Evolutionary conservation across 1,140 invertebrate genomes (phyloP).

Genomic region (Oedothorax gibbosus): DNA sequence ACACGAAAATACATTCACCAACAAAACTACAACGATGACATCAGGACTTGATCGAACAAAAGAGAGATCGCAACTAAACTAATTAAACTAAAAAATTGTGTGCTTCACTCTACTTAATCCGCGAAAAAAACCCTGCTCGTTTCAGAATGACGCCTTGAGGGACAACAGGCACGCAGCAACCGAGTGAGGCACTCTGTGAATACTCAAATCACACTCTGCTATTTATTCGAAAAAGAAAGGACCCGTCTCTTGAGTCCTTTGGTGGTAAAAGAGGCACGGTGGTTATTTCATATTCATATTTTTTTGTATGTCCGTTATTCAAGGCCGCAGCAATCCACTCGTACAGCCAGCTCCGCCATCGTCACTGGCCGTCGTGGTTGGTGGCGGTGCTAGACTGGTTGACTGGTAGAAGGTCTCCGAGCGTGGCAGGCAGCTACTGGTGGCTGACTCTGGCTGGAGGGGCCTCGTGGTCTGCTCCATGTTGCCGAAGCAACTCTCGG

Average conservation of each 20-base stretch:
- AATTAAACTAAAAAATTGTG: no score
- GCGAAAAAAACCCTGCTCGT: no score
- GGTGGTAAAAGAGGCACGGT: constrained; percentile 52
- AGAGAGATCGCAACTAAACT: no score
- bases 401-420: constrained; percentile 62
- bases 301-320: no score
- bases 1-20: no score
- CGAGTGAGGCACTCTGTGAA: constrained; percentile 44
- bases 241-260: constrained; percentile 22
- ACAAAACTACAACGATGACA: no score
- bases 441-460: neutral
- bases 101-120: no score
- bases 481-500: constrained; percentile 62
- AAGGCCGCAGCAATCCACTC: neutral
- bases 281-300: constrained; percentile 15
- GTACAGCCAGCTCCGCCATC: constrained; percentile 20
- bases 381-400: constrained; percentile 63
- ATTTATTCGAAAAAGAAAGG: neutral
- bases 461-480: constrained; percentile 45
- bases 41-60: no score
- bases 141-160: neutral
- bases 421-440: constrained; percentile 31
- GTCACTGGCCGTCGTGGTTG: constrained; percentile 60
- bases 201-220: neutral
- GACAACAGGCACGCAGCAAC: neutral